Evolutionary conservation across 2,113 vertebrate genomes (phyloP), one percentile per base, ranked within the genome.

Genomic region (Tachycineta bicolor): DNA sequence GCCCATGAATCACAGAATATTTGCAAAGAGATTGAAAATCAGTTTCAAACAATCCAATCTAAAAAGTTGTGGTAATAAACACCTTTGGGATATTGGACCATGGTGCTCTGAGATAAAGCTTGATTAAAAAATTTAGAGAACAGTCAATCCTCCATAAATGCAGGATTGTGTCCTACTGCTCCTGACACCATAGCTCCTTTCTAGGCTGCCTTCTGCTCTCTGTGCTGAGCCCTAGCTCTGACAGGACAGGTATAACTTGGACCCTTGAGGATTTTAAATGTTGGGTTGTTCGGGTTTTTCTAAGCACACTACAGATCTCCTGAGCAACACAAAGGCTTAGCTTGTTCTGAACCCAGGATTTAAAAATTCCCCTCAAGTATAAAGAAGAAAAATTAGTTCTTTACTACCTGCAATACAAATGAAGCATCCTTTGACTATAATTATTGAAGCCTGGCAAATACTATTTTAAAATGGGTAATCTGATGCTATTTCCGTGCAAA

Each of bases 101-200:
- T 58, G 33, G 33, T n/a, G 21, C 33, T 33, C 31, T 33, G 31
- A 56, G 55, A 33, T 31, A 56, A 56, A 56, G 14, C 41, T 89
- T 95, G 87, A 94, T 95, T 94, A 87, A 96, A 94, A 92, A 89
- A 41, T 5, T 13, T 73, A 82, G 63, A 78, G 62, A 95, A 81
- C 68, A 76, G 84, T 50, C 84, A 96, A 15, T 94, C 70, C 52
- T 80, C 44, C 43, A 74, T 80, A 94, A 96, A 94, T 80, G 74
- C 79, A 91, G 93, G 83, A 92, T 87, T 96, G 81, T 94, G 75
- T 60, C 37, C 79, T 84, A 43, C 73, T 92, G 50, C 65, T 95
- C 71, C 31, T 33, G 70, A 29, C 73, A 97, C 94, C 96, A 96
- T 71, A 80, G 24, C 29, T 92, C 59, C 56, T 96, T 94, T 94